A percentile compares a stretch with the other conserved stretches of the same genome.
Conservation (phyloP, 2,888 invertebrate genomes). For the Ophion costatus region DNA sequence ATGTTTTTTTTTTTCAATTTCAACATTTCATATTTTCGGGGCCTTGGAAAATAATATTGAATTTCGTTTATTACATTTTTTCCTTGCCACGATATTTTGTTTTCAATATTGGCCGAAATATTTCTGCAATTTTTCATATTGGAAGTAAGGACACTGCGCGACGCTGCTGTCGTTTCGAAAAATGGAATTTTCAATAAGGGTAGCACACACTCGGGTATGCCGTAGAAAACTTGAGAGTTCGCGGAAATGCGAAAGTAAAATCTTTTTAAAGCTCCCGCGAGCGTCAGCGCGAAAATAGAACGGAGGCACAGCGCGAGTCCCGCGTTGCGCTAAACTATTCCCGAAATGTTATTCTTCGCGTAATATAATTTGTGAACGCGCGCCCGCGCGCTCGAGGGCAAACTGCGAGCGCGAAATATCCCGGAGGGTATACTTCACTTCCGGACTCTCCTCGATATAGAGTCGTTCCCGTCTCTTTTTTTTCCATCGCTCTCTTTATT, state of each 20-base stretch:
- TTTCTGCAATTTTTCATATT: not conserved
- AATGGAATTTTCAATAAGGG: not conserved
- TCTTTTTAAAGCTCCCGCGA: conserved; percentile 39
- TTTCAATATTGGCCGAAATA: not conserved
- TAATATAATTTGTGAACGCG: conserved; percentile 53
- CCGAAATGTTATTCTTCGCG: conserved; percentile 65
- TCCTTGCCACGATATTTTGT: not conserved
- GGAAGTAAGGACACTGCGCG: too few relatives aligned
- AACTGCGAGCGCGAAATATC: conserved; percentile 31
- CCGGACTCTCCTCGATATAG: conserved; percentile 6
- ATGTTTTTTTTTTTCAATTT: too few relatives aligned
- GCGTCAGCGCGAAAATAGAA: conserved; percentile 61
- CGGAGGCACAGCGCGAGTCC: conserved; percentile 46
- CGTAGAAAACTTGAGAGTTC: not conserved
- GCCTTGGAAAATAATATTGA: not conserved
- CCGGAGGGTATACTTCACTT: conserved; percentile 11
- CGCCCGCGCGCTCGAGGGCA: conserved; percentile 21
- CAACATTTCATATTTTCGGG: not conserved
- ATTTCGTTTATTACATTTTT: not conserved
- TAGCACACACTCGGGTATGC: not conserved
- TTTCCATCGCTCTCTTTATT: not conserved
- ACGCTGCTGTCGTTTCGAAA: not conserved
- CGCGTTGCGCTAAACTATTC: conserved; percentile 61
- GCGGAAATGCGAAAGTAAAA: conserved; percentile 32
- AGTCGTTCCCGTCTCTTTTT: not conserved